These are phyloP conservation scores for Colistium nudipinnis DNA, from an alignment of 2,113 vertebrate species.

Conservation along the genomic window DNA sequence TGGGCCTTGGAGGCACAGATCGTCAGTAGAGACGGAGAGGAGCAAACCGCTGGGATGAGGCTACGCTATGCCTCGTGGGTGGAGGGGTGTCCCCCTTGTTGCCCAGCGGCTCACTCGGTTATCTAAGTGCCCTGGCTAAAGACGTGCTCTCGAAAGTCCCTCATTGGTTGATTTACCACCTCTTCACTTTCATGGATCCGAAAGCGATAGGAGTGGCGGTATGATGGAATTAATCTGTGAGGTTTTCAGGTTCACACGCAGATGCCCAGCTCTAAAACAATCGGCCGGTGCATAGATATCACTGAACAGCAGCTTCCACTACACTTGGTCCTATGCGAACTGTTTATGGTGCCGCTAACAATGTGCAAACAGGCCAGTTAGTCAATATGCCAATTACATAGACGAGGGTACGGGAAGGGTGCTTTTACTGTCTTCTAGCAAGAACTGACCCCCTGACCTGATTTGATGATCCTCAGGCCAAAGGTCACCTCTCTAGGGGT, in stretches of 20 bases:
- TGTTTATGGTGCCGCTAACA: slow-evolving; percentile 63
- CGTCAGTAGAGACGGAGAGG: slow-evolving; percentile 65
- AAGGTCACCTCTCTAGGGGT: slow-evolving; percentile 70
- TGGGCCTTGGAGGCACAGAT: slow-evolving; percentile 76
- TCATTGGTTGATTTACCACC: slow-evolving; percentile 13
- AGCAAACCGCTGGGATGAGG: slow-evolving; percentile 47
- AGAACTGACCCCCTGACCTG: slow-evolving; percentile 73
- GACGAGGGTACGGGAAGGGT: slow-evolving; percentile 78
- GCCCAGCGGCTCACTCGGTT: background rate
- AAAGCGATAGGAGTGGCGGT: background rate
- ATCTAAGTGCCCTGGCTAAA: background rate
- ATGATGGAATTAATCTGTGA: background rate
- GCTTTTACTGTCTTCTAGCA: slow-evolving; percentile 74
- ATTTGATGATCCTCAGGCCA: slow-evolving; percentile 66
- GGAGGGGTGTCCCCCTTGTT: slow-evolving; percentile 9
- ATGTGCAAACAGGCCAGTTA: slow-evolving; percentile 60
- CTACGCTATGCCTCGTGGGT: slow-evolving; percentile 23
- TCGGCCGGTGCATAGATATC: slow-evolving; percentile 11
- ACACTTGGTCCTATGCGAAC: slow-evolving; percentile 37
- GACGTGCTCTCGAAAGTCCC: background rate
- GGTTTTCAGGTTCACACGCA: background rate
- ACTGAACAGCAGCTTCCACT: background rate
- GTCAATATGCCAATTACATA: slow-evolving; percentile 81
- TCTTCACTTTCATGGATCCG: background rate
- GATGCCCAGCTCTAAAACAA: slow-evolving; percentile 13